phyloP scores from a whole-genome alignment of 1,140 invertebrate genomes.

The Eupristina koningsbergeri region DNA sequence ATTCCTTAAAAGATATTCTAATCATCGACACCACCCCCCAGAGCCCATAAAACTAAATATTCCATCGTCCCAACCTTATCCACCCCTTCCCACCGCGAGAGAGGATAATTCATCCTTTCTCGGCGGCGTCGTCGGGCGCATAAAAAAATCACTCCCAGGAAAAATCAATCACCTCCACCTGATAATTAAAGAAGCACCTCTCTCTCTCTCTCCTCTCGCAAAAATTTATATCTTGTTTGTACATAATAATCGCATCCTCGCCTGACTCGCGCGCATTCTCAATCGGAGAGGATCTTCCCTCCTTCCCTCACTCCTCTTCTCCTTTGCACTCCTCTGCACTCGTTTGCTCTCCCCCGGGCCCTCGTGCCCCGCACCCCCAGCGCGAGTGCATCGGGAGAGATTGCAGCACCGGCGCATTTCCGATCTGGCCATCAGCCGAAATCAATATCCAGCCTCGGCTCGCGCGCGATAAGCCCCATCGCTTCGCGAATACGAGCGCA shows the following conservation, averaged over 20 bases:
- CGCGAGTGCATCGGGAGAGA: neutral
- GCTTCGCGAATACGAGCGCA: slow-evolving; percentile 17
- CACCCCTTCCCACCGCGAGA: neutral
- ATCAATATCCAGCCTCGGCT: slow-evolving; percentile 43
- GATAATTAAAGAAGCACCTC: slow-evolving; percentile 35
- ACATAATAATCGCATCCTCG: slow-evolving; percentile 22
- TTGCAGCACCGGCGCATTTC: slow-evolving; percentile 35
- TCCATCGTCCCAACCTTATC: neutral
- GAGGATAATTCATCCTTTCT: slow-evolving; percentile 5
- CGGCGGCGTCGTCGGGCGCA: neutral
- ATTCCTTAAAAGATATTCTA: slow-evolving; percentile 27
- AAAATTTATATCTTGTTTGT: slow-evolving; percentile 38
- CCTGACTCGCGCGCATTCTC: neutral
- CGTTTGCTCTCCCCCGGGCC: neutral
- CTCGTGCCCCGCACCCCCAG: neutral
- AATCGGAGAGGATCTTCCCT: too few relatives aligned
- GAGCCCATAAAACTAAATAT: neutral
- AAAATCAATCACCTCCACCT: slow-evolving; percentile 30
- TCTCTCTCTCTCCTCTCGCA: neutral
- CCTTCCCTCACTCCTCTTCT: neutral
- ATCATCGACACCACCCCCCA: neutral
- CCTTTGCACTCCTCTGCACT: too few relatives aligned
- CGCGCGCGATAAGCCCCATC: slow-evolving; percentile 25
- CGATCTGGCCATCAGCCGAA: slow-evolving; percentile 50
- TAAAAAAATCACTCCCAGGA: slow-evolving; percentile 15